These are phyloP conservation scores for Venusia cambrica DNA, from an alignment of 2,888 invertebrate genomes.

Conservation along the genomic window DNA sequence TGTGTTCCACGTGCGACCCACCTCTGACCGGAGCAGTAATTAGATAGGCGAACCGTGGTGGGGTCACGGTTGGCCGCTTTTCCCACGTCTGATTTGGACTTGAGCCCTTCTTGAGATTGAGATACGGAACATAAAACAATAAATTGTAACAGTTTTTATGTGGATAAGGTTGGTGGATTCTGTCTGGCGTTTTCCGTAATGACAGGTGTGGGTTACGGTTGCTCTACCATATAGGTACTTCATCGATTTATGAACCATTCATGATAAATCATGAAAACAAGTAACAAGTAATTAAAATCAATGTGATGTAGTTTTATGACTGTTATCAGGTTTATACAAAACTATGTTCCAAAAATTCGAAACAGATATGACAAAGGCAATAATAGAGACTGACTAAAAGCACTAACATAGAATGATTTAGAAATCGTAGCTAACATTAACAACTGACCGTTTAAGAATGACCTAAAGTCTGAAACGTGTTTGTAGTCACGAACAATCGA, in stretches of 20 bases:
- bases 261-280: no score
- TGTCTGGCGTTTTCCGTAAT: slow-evolving; percentile 19
- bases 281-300: no score
- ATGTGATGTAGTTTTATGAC: no score
- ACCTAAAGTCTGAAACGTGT: slow-evolving; percentile 12
- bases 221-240: slow-evolving; percentile 4
- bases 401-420: slow-evolving; percentile 11
- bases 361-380: background rate
- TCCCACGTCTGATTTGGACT: slow-evolving; percentile 47
- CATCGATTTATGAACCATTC: slow-evolving; percentile 19
- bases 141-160: slow-evolving; percentile 33
- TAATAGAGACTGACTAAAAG: background rate
- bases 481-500: slow-evolving; percentile 13
- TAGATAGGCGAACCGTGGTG: slow-evolving; percentile 56
- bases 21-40: slow-evolving; percentile 67
- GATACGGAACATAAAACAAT: slow-evolving; percentile 29
- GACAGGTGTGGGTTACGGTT: slow-evolving; percentile 17
- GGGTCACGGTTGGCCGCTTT: slow-evolving; percentile 54
- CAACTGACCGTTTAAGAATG: slow-evolving; percentile 1
- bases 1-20: slow-evolving; percentile 33
- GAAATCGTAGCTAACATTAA: slow-evolving; percentile 10
- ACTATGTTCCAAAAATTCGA: no score
- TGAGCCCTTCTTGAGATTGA: slow-evolving; percentile 47
- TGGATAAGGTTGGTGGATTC: slow-evolving; percentile 23
- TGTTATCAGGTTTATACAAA: no score